Evolutionary conservation across 2,113 vertebrate species (phyloP).

Genomic region (Sialia sialis): DNA sequence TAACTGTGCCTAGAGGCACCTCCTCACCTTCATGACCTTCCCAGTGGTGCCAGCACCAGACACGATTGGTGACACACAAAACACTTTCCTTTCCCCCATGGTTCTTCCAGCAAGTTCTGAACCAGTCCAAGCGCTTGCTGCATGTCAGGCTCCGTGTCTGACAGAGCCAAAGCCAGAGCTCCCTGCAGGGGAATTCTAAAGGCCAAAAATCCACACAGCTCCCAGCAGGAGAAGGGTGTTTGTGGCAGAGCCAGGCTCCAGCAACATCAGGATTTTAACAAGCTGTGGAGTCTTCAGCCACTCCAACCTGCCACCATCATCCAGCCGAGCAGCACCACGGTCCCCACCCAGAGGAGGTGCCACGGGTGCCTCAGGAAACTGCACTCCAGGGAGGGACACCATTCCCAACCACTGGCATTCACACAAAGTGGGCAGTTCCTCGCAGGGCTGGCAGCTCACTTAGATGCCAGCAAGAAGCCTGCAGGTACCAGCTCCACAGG

Average conservation of each 20-base stretch:
- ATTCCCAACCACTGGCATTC: neutral
- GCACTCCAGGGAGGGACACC: neutral
- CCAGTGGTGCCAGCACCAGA: neutral
- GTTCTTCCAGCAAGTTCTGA: neutral
- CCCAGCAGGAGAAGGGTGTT: neutral
- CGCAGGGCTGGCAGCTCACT: neutral
- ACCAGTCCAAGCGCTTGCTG: fast-evolving
- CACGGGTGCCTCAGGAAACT: neutral
- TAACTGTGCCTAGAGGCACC: neutral
- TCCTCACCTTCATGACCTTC: neutral
- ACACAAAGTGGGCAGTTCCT: fast-evolving
- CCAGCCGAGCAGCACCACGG: fast-evolving
- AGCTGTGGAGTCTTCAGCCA: neutral
- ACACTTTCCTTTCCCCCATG: neutral
- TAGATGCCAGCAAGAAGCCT: neutral
- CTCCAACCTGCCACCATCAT: neutral
- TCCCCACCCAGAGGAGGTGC: neutral
- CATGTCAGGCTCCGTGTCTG: fast-evolving
- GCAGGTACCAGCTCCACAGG: fast-evolving
- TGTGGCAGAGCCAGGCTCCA: neutral
- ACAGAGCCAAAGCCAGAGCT: neutral
- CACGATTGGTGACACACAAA: fast-evolving
- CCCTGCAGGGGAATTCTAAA: neutral
- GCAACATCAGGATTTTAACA: neutral
- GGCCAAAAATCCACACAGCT: neutral